phyloP scores from a whole-genome alignment of 2,113 vertebrate genomes.

The Rhegmatorhina hoffmannsi region DNA sequence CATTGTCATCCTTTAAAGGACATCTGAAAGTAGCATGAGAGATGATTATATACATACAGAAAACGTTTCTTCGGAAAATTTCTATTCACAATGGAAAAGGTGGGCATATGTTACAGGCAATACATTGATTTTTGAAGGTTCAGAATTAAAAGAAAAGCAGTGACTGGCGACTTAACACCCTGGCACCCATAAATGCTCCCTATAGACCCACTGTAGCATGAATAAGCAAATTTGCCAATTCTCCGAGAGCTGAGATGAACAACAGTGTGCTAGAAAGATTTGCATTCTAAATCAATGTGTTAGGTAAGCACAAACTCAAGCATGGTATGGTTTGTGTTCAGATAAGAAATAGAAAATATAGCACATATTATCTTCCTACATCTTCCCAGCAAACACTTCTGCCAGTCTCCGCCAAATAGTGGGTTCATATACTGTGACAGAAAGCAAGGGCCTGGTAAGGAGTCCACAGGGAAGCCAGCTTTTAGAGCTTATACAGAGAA shows the following conservation, averaged over 20 bases:
- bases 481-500: background rate
- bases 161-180: background rate
- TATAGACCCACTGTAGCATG: conserved; percentile 44
- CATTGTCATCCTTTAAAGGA: background rate
- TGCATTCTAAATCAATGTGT: background rate
- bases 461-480: background rate
- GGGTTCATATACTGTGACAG: background rate
- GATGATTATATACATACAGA: background rate
- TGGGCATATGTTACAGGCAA: background rate
- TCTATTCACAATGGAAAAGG: background rate
- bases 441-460: background rate
- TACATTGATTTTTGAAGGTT: background rate
- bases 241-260: background rate
- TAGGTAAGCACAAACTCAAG: background rate
- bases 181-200: background rate
- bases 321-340: background rate
- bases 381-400: background rate
- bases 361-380: background rate
- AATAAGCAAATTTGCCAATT: conserved; percentile 71
- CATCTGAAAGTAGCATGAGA: background rate
- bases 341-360: background rate
- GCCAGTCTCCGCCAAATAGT: background rate
- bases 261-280: background rate
- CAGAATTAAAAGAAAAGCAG: background rate
- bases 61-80: background rate